phyloP scores from a whole-genome alignment of 2,888 invertebrate genomes.

The Aspidapion aeneum region DNA sequence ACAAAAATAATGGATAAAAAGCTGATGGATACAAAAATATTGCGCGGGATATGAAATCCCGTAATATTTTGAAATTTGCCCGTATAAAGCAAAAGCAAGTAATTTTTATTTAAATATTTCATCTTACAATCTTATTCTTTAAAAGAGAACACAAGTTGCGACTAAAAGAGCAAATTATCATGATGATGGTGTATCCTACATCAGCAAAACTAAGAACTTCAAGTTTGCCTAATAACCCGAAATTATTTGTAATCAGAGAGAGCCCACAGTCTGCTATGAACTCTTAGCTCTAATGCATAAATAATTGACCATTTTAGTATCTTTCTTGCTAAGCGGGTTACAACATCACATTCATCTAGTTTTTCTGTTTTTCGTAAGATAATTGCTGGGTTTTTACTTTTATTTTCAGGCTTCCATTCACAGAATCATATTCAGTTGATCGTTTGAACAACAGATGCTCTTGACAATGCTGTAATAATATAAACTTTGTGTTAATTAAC shows the following conservation, averaged over 20 bases:
- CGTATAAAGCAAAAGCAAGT: background rate
- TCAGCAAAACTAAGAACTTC: constrained; percentile 20
- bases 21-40: too few relatives aligned
- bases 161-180: constrained; percentile 29
- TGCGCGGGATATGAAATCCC: background rate
- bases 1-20: too few relatives aligned
- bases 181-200: constrained; percentile 11
- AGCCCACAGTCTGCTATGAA: constrained; percentile 4
- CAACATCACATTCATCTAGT: constrained; percentile 16
- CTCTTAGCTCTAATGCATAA: constrained; percentile 23
- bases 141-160: constrained; percentile 14
- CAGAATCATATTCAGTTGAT: too few relatives aligned
- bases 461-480: too few relatives aligned
- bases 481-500: too few relatives aligned
- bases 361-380: too few relatives aligned
- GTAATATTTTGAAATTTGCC: background rate
- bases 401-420: too few relatives aligned
- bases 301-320: constrained; percentile 22
- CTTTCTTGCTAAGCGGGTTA: constrained; percentile 22
- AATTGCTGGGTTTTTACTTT: too few relatives aligned
- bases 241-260: constrained; percentile 26
- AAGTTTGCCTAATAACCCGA: constrained; percentile 23
- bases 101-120: background rate
- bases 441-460: too few relatives aligned
- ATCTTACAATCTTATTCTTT: background rate